Evolutionary conservation across 2,797 vertebrate genomes (phyloP).

Genomic region (Tapirus indicus): DNA sequence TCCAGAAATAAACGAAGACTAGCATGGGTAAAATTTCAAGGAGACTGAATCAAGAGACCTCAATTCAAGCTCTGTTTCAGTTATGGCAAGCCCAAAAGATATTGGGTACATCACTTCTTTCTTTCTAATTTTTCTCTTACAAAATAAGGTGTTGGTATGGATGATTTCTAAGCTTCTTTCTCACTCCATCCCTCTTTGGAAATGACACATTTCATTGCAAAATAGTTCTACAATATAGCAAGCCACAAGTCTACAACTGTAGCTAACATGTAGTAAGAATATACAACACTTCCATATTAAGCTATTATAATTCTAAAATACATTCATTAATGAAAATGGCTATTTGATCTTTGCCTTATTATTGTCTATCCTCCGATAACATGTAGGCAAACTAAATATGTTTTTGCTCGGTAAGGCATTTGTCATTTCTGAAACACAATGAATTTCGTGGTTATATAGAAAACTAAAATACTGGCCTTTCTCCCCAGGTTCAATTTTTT

Average conservation of each 20-base stretch:
- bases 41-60: background rate
- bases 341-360: background rate
- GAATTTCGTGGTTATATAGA: background rate
- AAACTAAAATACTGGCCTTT: slow-evolving; percentile 21
- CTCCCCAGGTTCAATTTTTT: background rate
- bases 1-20: background rate
- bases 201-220: background rate
- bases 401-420: background rate
- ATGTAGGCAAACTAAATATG: background rate
- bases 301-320: background rate
- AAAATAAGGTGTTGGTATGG: background rate
- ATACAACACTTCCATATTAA: background rate
- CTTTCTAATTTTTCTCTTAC: slow-evolving; percentile 3
- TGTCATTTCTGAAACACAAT: background rate
- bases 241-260: background rate
- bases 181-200: background rate
- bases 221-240: background rate
- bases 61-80: background rate
- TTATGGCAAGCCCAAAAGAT: background rate
- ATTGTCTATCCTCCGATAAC: background rate
- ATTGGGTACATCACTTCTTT: background rate
- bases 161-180: background rate
- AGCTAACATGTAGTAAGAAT: background rate
- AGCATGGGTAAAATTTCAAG: background rate
- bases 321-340: background rate